Conservation (phyloP, 2,113 vertebrate species). For the Halichoerus grypus region DNA sequence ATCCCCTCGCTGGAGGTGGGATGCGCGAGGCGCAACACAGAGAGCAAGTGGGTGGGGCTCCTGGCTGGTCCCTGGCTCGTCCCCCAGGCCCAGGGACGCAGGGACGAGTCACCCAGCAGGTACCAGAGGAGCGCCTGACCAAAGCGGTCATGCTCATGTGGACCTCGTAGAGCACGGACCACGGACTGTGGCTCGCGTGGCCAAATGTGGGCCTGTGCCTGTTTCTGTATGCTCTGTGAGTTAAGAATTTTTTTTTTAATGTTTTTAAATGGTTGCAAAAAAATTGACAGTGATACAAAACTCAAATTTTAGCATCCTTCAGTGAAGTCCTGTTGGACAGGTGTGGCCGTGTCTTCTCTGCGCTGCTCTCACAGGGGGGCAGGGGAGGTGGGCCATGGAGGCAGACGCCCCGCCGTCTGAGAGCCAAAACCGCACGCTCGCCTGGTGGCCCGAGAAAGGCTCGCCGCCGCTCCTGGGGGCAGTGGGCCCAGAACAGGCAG, state of each 20-base stretch:
- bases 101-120: rapidly evolving
- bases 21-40: rapidly evolving
- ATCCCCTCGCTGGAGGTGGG: rapidly evolving
- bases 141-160: rapidly evolving
- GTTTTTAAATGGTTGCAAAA: neutral
- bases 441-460: rapidly evolving
- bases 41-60: rapidly evolving
- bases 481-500: neutral
- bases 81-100: rapidly evolving
- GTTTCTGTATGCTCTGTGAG: neutral
- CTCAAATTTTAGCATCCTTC: neutral
- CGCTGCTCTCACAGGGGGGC: rapidly evolving
- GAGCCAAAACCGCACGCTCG: rapidly evolving
- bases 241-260: neutral
- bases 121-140: rapidly evolving
- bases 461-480: rapidly evolving
- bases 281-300: neutral
- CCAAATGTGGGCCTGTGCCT: neutral
- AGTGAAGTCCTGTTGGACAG: rapidly evolving
- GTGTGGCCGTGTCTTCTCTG: rapidly evolving
- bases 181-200: rapidly evolving
- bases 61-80: rapidly evolving
- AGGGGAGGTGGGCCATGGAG: rapidly evolving
- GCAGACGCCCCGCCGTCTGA: rapidly evolving
- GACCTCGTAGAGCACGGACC: rapidly evolving